Conservation (phyloP, 2,888 invertebrate species). For the Peribatodes rhomboidaria region DNA sequence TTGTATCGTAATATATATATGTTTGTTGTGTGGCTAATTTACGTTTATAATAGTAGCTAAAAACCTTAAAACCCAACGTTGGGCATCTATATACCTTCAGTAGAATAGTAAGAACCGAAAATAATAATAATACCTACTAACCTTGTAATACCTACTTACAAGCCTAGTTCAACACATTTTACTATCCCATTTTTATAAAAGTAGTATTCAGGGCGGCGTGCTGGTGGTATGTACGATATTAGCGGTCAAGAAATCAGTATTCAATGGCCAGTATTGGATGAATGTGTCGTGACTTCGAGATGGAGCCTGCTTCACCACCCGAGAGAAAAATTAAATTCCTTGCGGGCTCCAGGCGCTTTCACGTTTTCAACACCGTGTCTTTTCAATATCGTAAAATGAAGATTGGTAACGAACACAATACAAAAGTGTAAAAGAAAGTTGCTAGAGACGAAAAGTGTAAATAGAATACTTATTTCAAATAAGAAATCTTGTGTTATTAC, state of each 20-base stretch:
- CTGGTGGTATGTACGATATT: constrained; percentile 39
- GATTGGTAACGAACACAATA: constrained; percentile 12
- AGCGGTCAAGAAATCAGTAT: constrained; percentile 66
- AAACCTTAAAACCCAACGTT: too few relatives aligned
- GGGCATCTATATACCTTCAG: too few relatives aligned
- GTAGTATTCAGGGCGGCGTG: constrained; percentile 14
- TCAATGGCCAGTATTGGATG: constrained; percentile 64
- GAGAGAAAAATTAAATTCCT: constrained; percentile 78
- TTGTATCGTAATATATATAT: too few relatives aligned
- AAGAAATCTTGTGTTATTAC: neutral
- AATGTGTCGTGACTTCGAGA: constrained; percentile 61
- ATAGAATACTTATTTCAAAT: neutral
- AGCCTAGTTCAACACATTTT: neutral
- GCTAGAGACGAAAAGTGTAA: neutral
- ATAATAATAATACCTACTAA: too few relatives aligned
- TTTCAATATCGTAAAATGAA: constrained; percentile 31
- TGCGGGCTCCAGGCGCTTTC: constrained; percentile 52
- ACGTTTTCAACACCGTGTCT: constrained; percentile 46
- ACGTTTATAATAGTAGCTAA: too few relatives aligned
- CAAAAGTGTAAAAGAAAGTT: neutral
- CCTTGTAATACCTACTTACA: too few relatives aligned
- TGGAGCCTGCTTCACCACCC: constrained; percentile 51
- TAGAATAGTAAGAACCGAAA: too few relatives aligned
- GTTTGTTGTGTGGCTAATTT: too few relatives aligned
- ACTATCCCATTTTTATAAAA: neutral